These are phyloP conservation scores for Anguilla japonica DNA, from an alignment of 2,113 vertebrate genomes.

Conservation along the genomic window DNA sequence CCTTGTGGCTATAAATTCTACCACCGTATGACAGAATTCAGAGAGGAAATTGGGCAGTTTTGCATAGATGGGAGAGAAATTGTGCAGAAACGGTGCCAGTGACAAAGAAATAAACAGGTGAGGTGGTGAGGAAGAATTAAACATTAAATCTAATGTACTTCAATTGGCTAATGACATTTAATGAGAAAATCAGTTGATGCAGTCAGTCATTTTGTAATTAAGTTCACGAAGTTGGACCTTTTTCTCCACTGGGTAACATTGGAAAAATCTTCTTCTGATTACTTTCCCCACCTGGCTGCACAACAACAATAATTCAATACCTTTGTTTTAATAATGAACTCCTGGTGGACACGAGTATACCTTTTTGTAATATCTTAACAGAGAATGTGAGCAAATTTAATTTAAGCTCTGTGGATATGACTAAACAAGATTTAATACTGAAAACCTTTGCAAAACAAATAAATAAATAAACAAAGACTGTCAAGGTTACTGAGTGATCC, in stretches of 20 bases:
- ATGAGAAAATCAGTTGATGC: neutral
- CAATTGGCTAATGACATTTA: neutral
- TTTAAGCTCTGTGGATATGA: neutral
- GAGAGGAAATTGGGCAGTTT: neutral
- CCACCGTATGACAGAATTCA: no score
- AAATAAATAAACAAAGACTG: neutral
- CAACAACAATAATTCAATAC: neutral
- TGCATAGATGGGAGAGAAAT: neutral
- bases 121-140: no score
- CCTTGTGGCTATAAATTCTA: no score
- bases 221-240: neutral
- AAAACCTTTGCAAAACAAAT: neutral
- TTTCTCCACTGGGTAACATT: neutral
- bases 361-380: neutral
- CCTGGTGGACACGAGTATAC: neutral
- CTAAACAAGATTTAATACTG: neutral
- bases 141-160: no score
- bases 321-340: conserved; percentile 1
- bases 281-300: neutral
- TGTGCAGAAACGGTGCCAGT: neutral
- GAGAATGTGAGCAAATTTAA: neutral
- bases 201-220: neutral
- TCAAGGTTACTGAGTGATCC: neutral
- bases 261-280: neutral
- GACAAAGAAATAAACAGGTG: no score